Evolutionary conservation across 2,113 vertebrate species (phyloP), one percentile per base, ranked within the genome.

Genomic region (Pterocles orientalis): DNA sequence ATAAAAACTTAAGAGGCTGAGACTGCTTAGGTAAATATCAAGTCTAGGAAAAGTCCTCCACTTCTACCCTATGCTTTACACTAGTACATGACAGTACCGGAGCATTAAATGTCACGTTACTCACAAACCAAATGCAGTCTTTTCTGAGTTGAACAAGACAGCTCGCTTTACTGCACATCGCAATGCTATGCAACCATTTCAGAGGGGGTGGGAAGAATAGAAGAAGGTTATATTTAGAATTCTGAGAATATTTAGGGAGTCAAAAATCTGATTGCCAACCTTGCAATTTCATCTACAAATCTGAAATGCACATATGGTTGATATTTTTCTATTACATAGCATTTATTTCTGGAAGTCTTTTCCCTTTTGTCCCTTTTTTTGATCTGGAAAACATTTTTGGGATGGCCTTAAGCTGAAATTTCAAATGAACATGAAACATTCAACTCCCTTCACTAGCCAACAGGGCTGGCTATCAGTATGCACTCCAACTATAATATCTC

Each of bases 321-420:
- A 86, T 92, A 75, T 75, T 92, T 94, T 95, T 76, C 94, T 89
- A 84, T 94, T 91, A 89, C 43, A 64, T 80, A 76, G 87, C 12
- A 64, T 91, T 84, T 87, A 82, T 92, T 92, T 89, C 61, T 94
- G 86, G 77, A 91, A 76, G 24, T 75, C 39, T 89, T 94, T 89
- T 92, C 86, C 68, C 61, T 94, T 94, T 86, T 85, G 77, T 94
- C 65, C 81, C 45, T 79, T 95, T 95, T 94, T 91, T 78, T 41
- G n/a, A 72, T 85, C 61, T 85, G 81, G 79, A 92, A 78, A 92
- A 45, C 8, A 28, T 82, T 82, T 95, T 82, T 95, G 81, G 77
- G 73, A 48, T 1, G 14, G 31, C n/a, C 66, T 90, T 89, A 60
- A 84, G n/a, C 36, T 76, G 77, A 76, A 91, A 79, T 90, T 87